Conservation (phyloP, 2,113 vertebrate species). For the Callopanchax toddi region DNA sequence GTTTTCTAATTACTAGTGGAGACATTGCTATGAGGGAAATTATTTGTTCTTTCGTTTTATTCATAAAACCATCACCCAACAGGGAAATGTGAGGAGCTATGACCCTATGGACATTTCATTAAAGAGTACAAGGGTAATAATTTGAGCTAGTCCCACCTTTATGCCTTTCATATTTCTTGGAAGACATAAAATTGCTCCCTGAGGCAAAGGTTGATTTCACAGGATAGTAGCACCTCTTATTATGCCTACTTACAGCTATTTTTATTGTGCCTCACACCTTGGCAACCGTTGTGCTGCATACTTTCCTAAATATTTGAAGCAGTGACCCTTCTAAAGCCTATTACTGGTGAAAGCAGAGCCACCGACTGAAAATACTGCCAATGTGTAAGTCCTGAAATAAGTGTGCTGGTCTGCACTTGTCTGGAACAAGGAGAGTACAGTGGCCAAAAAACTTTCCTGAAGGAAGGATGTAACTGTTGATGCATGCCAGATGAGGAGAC, state of each 20-base stretch:
- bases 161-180: conserved; percentile 33
- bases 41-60: too few species aligned
- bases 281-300: conserved; percentile 26
- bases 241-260: conserved; percentile 56
- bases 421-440: conserved; percentile 48
- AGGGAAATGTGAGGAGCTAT: conserved; percentile 1
- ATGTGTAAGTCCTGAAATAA: conserved; percentile 43
- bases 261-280: conserved; percentile 47
- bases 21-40: too few species aligned
- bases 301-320: conserved; percentile 42
- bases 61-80: neutral
- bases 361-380: conserved; percentile 34
- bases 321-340: conserved; percentile 37
- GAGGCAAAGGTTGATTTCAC: conserved; percentile 48
- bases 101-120: conserved; percentile 27
- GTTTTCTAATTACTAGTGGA: too few species aligned
- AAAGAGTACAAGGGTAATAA: conserved; percentile 16
- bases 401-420: conserved; percentile 43
- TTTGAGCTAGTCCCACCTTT: conserved; percentile 22
- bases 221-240: conserved; percentile 56
- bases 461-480: conserved; percentile 67
- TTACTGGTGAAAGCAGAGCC: conserved; percentile 36
- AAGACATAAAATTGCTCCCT: conserved; percentile 38
- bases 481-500: conserved; percentile 67
- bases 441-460: conserved; percentile 50